phyloP scores from a whole-genome alignment of 2,797 vertebrate species.

The Eospalax fontanierii region DNA sequence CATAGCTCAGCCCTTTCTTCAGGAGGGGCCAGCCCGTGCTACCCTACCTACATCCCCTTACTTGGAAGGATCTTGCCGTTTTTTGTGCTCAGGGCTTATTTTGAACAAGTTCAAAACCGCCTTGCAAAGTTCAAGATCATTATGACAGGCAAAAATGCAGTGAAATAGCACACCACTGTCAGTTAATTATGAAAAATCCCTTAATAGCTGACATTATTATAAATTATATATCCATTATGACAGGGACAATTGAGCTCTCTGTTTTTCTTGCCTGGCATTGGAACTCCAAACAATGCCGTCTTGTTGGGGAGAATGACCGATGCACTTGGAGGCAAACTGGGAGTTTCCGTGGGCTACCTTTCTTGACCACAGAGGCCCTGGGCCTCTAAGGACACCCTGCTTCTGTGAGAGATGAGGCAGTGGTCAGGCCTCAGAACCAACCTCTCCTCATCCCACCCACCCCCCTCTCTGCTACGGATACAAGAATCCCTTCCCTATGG shows the following conservation, averaged over 20 bases:
- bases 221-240: conserved; percentile 83
- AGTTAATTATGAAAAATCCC: conserved; percentile 87
- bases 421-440: background rate
- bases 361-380: conserved; percentile 37
- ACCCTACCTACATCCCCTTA: background rate
- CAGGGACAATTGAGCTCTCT: conserved; percentile 85
- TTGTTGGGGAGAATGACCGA: conserved; percentile 80
- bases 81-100: conserved; percentile 82
- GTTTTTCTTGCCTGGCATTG: conserved; percentile 77
- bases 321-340: conserved; percentile 57
- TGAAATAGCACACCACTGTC: conserved; percentile 80
- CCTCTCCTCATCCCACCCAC: background rate
- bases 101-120: conserved; percentile 87
- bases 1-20: background rate
- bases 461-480: background rate
- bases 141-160: conserved; percentile 70
- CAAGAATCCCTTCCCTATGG: background rate
- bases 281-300: conserved; percentile 81
- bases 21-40: conserved; percentile 14
- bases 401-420: background rate
- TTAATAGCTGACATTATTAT: conserved; percentile 88
- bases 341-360: conserved; percentile 79
- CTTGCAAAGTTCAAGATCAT: conserved; percentile 84
- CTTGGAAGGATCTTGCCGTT: conserved; percentile 69
- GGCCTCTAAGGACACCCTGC: conserved; percentile 77